phyloP scores from a whole-genome alignment of 2,797 vertebrate genomes.

The Percopsis omiscomaycus region DNA sequence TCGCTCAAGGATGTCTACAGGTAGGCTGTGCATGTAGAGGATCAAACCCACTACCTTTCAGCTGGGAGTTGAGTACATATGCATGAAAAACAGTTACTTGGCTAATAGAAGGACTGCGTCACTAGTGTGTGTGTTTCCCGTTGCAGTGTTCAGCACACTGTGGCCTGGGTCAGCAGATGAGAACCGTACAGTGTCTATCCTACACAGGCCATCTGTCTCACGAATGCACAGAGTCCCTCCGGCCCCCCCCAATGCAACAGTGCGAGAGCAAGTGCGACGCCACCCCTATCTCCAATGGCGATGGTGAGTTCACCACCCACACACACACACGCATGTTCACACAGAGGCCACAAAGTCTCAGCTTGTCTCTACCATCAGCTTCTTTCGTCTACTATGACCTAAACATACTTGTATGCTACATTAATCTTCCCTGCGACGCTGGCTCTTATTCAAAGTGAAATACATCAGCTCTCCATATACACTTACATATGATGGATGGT shows the following conservation, averaged over 20 bases:
- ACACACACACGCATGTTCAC: slow-evolving; percentile 4
- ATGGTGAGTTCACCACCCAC: slow-evolving; percentile 81
- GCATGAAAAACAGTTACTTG: too few species aligned
- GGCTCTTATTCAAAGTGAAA: slow-evolving; percentile 58
- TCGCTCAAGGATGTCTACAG: too few species aligned
- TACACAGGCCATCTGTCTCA: slow-evolving; percentile 93
- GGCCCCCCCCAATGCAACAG: slow-evolving; percentile 93
- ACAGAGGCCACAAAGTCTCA: slow-evolving; percentile 11
- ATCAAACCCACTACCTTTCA: too few species aligned
- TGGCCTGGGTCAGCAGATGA: slow-evolving; percentile 95
- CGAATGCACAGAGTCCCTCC: slow-evolving; percentile 86
- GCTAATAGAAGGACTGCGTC: background rate
- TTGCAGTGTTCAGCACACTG: slow-evolving; percentile 96
- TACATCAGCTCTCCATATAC: slow-evolving; percentile 64
- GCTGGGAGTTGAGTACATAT: too few species aligned
- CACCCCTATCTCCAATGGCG: slow-evolving; percentile 87
- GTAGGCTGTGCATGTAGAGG: too few species aligned
- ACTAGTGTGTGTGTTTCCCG: slow-evolving; percentile 18
- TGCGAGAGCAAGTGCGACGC: slow-evolving; percentile 98
- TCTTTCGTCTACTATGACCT: slow-evolving; percentile 54
- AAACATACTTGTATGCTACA: slow-evolving; percentile 60
- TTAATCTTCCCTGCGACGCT: slow-evolving; percentile 68
- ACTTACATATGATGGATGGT: slow-evolving; percentile 71
- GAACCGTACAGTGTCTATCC: slow-evolving; percentile 93
- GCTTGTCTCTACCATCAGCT: slow-evolving; percentile 51